Percentiles rank a stretch among this genome's conserved stretches.
Conservation (phyloP, 2,797 vertebrate genomes). For the Sylvia borin region DNA sequence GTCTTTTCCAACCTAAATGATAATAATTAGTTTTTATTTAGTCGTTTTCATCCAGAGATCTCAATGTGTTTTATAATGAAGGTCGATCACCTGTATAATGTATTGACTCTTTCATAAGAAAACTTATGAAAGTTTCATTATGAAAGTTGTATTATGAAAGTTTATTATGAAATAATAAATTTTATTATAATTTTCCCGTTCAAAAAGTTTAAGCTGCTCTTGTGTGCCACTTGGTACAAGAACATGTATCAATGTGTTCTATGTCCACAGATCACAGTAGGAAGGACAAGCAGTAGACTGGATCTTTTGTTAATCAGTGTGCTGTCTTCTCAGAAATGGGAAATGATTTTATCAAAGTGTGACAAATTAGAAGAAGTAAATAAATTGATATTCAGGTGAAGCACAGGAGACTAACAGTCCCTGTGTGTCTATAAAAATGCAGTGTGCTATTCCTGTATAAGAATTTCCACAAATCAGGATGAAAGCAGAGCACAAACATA, state of each 20-base stretch:
- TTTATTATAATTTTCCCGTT: neutral
- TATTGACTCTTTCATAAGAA: neutral
- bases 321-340: neutral
- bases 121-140: too few relatives aligned
- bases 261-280: neutral
- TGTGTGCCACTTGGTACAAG: neutral
- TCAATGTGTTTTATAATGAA: neutral
- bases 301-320: neutral
- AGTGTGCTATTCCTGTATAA: neutral
- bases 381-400: neutral
- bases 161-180: neutral
- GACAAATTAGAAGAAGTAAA: constrained; percentile 10
- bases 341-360: neutral
- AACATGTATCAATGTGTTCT: neutral
- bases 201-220: neutral
- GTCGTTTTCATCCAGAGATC: neutral
- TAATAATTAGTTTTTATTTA: neutral
- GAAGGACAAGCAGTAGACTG: neutral
- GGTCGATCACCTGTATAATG: neutral
- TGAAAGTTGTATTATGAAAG: too few relatives aligned
- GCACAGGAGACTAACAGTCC: neutral
- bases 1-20: neutral
- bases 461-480: neutral
- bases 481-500: neutral
- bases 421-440: neutral